These are phyloP conservation scores for Semotilus atromaculatus DNA, from an alignment of 2,797 vertebrate species.

Conservation along the genomic window DNA sequence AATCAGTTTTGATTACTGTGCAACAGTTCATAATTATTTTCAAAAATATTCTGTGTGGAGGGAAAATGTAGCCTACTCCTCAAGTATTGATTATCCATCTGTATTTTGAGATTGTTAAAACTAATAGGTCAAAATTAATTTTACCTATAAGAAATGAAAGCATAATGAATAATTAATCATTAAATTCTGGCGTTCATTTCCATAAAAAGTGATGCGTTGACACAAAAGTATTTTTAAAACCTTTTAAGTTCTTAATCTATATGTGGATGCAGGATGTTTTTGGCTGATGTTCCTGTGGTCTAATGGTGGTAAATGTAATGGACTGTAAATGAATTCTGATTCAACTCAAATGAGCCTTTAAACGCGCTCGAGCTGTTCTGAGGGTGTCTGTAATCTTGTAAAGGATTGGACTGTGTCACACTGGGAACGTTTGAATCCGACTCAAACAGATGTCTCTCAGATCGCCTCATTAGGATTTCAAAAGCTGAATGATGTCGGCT, in stretches of 20 bases:
- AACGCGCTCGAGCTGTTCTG: not conserved
- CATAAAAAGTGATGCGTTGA: not conserved
- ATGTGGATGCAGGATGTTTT: not conserved
- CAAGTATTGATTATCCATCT: no score
- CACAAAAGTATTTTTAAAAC: not conserved
- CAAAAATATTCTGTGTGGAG: not conserved
- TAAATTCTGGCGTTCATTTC: not conserved
- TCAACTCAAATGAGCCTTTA: not conserved
- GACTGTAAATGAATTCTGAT: not conserved
- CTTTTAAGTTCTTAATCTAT: not conserved
- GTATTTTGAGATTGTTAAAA: not conserved
- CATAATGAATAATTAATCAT: not conserved
- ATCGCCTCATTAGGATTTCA: constrained; percentile 16
- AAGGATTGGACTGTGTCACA: not conserved
- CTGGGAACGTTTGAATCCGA: not conserved
- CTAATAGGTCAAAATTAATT: not conserved
- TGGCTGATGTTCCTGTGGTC: not conserved
- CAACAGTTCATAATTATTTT: no score
- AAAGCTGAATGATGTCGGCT: not conserved
- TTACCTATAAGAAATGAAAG: not conserved
- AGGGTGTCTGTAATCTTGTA: not conserved
- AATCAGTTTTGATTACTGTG: not conserved
- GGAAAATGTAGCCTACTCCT: not conserved
- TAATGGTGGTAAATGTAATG: not conserved
- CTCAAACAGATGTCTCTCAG: constrained; percentile 28